Evolutionary conservation across 2,113 vertebrate species (phyloP).

Genomic region (Vulpes vulpes): DNA sequence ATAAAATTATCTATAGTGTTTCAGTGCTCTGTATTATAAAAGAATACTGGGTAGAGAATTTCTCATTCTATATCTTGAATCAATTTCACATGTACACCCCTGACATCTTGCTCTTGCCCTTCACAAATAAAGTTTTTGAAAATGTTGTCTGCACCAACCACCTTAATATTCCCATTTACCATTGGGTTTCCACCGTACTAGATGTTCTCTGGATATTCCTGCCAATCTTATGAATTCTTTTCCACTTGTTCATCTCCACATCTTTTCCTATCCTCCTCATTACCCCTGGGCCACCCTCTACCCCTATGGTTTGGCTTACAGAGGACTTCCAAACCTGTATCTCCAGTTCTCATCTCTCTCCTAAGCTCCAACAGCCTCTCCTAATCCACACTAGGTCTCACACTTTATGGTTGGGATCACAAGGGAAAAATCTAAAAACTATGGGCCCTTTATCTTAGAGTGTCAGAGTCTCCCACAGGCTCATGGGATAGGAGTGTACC

Average conservation of each 20-base stretch:
- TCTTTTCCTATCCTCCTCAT: not conserved
- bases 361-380: not conserved
- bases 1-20: not conserved
- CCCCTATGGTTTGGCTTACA: not conserved
- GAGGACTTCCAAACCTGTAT: not conserved
- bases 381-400: not conserved
- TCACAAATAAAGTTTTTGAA: not conserved
- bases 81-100: not conserved
- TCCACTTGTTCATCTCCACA: not conserved
- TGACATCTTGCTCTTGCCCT: not conserved
- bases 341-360: not conserved
- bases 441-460: constrained; percentile 12
- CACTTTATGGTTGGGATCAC: constrained; percentile 37
- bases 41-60: not conserved
- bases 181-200: not conserved
- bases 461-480: constrained; percentile 9
- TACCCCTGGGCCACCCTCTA: not conserved
- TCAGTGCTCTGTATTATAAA: not conserved
- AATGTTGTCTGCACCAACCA: not conserved
- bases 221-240: not conserved
- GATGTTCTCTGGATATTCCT: not conserved
- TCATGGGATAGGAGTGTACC: not conserved
- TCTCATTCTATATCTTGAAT: not conserved
- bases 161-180: not conserved
- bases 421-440: constrained; percentile 56